A percentile compares a stretch with the other conserved stretches of the same genome.
Evolutionary conservation across 2,797 vertebrate species (phyloP).

Genomic region (Mormyrus proboscirostris): DNA sequence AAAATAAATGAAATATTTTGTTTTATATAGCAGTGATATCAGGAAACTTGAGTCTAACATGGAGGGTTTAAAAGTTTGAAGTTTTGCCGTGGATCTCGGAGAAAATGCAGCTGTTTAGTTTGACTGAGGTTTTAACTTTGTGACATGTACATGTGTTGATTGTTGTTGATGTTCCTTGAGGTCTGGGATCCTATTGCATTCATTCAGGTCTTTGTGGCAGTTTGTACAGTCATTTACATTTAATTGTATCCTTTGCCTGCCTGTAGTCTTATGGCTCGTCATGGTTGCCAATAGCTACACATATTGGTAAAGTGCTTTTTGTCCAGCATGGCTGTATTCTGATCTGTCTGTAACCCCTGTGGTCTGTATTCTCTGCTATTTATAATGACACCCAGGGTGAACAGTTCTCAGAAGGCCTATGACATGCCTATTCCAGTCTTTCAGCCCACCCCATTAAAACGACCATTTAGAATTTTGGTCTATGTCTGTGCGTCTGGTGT

Average conservation of each 20-base stretch:
- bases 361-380: neutral
- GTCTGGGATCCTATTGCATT: neutral
- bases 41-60: neutral
- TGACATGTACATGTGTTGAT: neutral
- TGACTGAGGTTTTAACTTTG: neutral
- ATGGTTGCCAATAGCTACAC: neutral
- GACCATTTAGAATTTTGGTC: neutral
- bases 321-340: neutral
- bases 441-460: neutral
- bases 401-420: neutral
- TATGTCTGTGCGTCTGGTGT: neutral
- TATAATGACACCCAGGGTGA: neutral
- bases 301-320: neutral
- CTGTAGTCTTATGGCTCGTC: neutral
- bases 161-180: neutral
- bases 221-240: neutral
- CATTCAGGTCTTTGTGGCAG: neutral
- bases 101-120: neutral
- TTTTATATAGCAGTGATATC: neutral
- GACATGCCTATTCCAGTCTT: neutral
- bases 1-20: neutral
- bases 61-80: neutral
- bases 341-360: neutral
- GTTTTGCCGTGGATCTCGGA: neutral
- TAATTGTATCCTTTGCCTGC: neutral